Conservation (phyloP, 2,797 vertebrate species). For the Xenops minutus region DNA sequence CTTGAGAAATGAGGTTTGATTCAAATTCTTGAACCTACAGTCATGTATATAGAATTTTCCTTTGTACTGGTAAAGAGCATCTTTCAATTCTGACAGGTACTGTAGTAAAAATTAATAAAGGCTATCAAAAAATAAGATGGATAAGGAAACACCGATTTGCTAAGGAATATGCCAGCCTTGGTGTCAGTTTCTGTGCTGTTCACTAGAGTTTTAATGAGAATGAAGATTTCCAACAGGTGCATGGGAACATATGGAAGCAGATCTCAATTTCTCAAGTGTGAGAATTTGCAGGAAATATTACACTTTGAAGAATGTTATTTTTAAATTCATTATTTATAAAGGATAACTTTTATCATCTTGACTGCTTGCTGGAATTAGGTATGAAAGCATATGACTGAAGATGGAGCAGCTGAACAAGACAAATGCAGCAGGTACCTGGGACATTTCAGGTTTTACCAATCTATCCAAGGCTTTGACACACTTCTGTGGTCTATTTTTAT, state of each 20-base stretch:
- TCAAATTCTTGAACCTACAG: not conserved
- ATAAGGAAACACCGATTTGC: not conserved
- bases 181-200: not conserved
- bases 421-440: not conserved
- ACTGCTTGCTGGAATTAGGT: not conserved
- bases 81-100: not conserved
- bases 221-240: not conserved
- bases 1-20: not conserved
- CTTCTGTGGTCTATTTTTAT: conserved; percentile 55
- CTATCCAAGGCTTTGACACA: conserved; percentile 13
- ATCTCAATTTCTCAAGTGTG: not conserved
- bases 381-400: not conserved
- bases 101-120: not conserved
- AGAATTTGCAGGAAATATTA: not conserved
- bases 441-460: not conserved
- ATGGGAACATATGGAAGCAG: not conserved
- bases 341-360: not conserved
- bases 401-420: not conserved
- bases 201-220: not conserved
- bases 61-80: not conserved
- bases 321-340: not conserved
- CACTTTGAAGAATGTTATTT: not conserved
- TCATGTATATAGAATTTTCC: not conserved
- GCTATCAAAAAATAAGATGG: not conserved
- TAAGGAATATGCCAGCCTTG: not conserved